Base-by-base conservation (phyloP, 2,888 invertebrate genomes). In the Lumbricus terrestris region DNA sequence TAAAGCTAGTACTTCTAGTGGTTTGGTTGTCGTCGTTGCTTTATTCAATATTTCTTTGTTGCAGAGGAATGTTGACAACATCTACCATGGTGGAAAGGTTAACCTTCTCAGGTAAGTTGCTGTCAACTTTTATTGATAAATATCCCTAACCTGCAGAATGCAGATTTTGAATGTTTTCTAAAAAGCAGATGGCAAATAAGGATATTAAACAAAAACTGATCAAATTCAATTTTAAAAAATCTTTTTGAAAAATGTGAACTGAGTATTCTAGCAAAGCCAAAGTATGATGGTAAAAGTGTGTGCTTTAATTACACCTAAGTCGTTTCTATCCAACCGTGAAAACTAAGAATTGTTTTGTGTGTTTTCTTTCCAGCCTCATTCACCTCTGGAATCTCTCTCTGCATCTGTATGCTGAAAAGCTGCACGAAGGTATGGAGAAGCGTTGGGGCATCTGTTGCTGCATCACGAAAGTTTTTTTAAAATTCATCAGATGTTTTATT, bases 381-480 rank as follows among this genome's bases (percentile, higher is more conserved):
- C 94, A 94, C 90, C 92, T 94, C 82, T 94, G 94, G 94, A 94
- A 94, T 90, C 92, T 94, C 15, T 93, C 93, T 90, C 92, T 94
- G 16, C 93, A 93, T 88, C 92, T 94, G 29, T 94, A 94, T 92
- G 93, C 93, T 18, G 93, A 94, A 88, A 93, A 93, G 90, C 90
- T 94, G 20, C 92, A 94, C 82, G 91, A 93, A 93, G 93, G 94
- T 94, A 91, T 83, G 92, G 29, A 54, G 13, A 29, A 54, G 23
- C 29, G n/a, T n/a, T n/a, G n/a, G 23, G 54, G 54, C 11, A 42
- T 42, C 42, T 42, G 1, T 4, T 69, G 69, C 29, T 8, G 29
- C 16, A n/a, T n/a, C n/a, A n/a, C n/a, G n/a, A n/a, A n/a, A n/a
- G n/a, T n/a, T n/a, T n/a, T n/a, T n/a, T n/a, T n/a, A n/a, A n/a